Base-by-base conservation (phyloP, 2,888 invertebrate species). In the Tachina grossa region DNA sequence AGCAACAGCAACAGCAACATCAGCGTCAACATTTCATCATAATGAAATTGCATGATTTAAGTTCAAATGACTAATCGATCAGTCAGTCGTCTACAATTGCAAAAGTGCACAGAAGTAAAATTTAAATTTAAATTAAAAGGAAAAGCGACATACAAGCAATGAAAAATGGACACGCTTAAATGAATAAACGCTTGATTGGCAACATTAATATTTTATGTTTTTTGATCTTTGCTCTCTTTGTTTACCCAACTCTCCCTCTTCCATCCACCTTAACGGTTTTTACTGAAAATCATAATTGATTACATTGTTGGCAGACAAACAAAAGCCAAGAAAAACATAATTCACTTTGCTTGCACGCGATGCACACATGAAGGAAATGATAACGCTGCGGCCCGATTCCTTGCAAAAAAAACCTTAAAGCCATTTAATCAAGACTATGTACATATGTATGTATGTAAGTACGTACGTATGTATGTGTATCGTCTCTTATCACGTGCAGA, bases 401-500 rank as follows among this genome's bases (percentile, higher is more conserved):
- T 45, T 49, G 1, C n/a, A n/a, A n/a, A 13, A 5, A 59, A 69
- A 59, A 61, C 6, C 13, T 6, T 39, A 14, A 41, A 57, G 41
- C 47, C 66, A 41, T 77, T 51, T n/a, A 16, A 19, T 57, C 19
- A 6, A 31, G 8, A 13, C 10, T 39, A 39, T 55, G 41, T 31
- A 31, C 31, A 31, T 31, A 31, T 4, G 4, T 31, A 31, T 31
- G 31, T 31, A 31, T 6, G 6, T 31, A 2, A 22, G 31, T 31
- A 31, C 1, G 6, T 31, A 31, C 4, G 31, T 31, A 31, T 31
- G 31, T 31, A 31, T 6, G 6, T 31, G 6, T 31, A 6, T 31
- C 31, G 5, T 63, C 47, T 63, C 82, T 83, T 83, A 83, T 83
- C 76, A 83, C 76, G 82, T 77, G 82, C 68, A 16, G 47, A 43